Percentiles rank a stretch among this genome's conserved stretches.
These are phyloP conservation scores for Lepilemur ruficaudatus DNA, from an alignment of 2,797 vertebrate species.

Conservation along the genomic window DNA sequence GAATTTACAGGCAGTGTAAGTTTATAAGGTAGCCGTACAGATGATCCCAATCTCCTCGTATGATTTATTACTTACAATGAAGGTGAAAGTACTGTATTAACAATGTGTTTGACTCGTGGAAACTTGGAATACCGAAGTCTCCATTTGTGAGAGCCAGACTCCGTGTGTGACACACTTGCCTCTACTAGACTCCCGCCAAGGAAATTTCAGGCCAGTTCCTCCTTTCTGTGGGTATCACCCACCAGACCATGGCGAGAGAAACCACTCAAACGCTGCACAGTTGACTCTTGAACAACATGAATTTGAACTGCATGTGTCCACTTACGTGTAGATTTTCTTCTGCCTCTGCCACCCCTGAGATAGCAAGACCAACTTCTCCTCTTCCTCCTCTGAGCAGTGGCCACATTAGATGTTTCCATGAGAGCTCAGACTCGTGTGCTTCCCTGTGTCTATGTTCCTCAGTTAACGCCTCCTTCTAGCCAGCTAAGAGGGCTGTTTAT, in stretches of 20 bases:
- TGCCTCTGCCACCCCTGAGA: background rate
- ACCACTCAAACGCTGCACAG: background rate
- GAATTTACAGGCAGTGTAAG: background rate
- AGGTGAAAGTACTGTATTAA: background rate
- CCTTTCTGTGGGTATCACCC: background rate
- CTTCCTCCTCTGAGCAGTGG: background rate
- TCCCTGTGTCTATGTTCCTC: background rate
- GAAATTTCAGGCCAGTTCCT: background rate
- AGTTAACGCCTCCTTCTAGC: background rate
- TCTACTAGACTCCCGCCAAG: background rate
- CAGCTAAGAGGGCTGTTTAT: background rate
- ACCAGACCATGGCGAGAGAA: accelerated
- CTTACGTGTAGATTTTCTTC: background rate
- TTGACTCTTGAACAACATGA: background rate
- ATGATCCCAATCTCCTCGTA: background rate
- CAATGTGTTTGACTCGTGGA: background rate
- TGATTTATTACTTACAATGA: background rate
- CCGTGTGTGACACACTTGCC: background rate
- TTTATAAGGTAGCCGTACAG: background rate
- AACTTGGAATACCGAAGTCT: background rate
- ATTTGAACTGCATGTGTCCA: background rate
- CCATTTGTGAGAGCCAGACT: background rate
- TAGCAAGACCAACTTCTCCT: background rate
- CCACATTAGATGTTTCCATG: too few relatives aligned
- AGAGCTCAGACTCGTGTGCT: too few relatives aligned